phyloP scores from a whole-genome alignment of 2,797 vertebrate genomes.

The Petrocephalus sullivani region DNA sequence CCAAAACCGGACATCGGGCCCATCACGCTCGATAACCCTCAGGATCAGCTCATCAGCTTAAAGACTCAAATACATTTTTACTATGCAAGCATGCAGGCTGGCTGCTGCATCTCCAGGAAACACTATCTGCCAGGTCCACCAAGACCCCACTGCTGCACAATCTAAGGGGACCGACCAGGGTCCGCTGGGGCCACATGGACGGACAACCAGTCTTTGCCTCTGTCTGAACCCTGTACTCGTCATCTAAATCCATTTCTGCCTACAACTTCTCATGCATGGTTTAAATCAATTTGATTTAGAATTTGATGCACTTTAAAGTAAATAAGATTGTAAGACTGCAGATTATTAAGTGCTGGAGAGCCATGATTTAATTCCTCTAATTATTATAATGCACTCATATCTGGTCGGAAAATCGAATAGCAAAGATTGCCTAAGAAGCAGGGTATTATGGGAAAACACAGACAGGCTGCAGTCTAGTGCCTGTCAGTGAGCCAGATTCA shows the following conservation, averaged over 20 bases:
- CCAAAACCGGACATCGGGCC: not conserved
- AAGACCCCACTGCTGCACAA: not conserved
- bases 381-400: not conserved
- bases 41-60: not conserved
- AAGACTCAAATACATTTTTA: not conserved
- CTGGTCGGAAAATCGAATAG: not conserved
- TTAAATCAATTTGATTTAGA: not conserved
- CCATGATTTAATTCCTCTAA: not conserved
- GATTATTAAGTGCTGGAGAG: not conserved
- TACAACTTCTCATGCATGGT: not conserved
- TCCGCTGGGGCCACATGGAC: not conserved
- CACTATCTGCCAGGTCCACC: not conserved
- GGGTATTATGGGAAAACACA: too few relatives aligned
- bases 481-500: not conserved
- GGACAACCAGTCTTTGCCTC: not conserved
- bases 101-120: not conserved
- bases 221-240: not conserved
- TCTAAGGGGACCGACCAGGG: not conserved
- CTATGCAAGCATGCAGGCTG: not conserved
- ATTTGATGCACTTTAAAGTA: not conserved
- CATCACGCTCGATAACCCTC: not conserved
- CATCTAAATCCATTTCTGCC: not conserved
- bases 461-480: too few relatives aligned
- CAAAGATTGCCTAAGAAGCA: not conserved
- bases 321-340: not conserved